Evolutionary conservation across 2,113 vertebrate genomes (phyloP), one percentile per base, ranked within the genome.

Genomic region (Erinaceus europaeus): DNA sequence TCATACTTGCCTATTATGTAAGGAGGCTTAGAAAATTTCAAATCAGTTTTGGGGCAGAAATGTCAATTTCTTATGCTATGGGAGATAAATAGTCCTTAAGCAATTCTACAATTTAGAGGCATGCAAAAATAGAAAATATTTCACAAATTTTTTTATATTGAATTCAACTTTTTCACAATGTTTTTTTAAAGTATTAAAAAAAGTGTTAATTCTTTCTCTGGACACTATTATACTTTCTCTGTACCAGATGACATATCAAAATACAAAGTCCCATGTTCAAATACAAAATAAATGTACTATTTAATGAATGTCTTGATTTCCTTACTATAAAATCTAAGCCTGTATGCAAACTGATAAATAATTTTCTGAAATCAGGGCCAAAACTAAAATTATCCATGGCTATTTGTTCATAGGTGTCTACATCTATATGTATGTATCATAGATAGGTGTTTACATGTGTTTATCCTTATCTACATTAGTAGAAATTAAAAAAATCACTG

Each of bases 1-100:
- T 93, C 91, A 82, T 94, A 89, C 89, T 91, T 93, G 53, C 18
- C 40, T 82, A 78, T 55, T 74, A 65, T 10, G 12, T 68, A 90
- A 79, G 44, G 69, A 82, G 32, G 32, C n/a, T 90, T 80, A 71
- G 12, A 27, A 68, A 36, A 76, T 48, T 72, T 86, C 75, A 73
- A 85, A 42, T 3, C 61, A 67, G 72, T 27, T 44, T 86, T 68
- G 27, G 10, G 38, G 52, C 5, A 65, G 65, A 88, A 86, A 87
- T 53, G 38, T 80, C 14, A 84, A 86, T 78, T 86, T 84, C 18
- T 81, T 86, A 64, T 59, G 62, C 20, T 57, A 84, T 68, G 62
- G 36, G 81, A 79, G 50, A 84, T 62, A 34, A 34, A 57, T 71
- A 89, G 72, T 20, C 36, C 27, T 85, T 77, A 89, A 81, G 40